A percentile compares a stretch with the other conserved stretches of the same genome.
Conservation (phyloP, 1,140 invertebrate genomes). For the Atopsyche davidsoni region DNA sequence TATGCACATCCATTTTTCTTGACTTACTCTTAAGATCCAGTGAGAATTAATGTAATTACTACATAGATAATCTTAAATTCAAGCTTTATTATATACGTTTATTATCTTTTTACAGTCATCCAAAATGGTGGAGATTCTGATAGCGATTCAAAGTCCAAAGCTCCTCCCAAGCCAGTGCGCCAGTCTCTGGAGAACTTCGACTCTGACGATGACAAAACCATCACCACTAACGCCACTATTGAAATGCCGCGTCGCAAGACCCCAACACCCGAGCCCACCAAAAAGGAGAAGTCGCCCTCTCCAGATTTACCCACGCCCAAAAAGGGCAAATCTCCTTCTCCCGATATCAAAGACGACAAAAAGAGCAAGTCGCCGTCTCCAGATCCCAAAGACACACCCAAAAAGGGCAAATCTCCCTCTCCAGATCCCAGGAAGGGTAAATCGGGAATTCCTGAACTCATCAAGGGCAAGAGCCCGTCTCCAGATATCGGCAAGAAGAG, state of each 20-base stretch:
- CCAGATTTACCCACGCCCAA: neutral
- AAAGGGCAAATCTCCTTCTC: constrained; percentile 5
- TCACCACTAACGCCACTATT: constrained; percentile 34
- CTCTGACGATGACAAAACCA: constrained; percentile 47
- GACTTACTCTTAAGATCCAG: too few relatives aligned
- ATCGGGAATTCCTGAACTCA: neutral
- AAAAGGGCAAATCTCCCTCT: constrained; percentile 7
- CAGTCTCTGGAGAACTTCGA: constrained; percentile 46
- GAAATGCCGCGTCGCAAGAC: constrained; percentile 32
- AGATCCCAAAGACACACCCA: constrained; percentile 1
- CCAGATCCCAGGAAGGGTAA: constrained; percentile 9
- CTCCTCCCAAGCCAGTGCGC: constrained; percentile 15
- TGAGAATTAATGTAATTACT: neutral
- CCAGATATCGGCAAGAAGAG: constrained; percentile 1
- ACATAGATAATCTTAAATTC: neutral
- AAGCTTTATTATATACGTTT: neutral
- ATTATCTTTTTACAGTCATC: constrained; percentile 23
- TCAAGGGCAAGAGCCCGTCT: neutral
- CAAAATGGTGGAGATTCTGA: constrained; percentile 39
- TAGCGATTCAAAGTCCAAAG: constrained; percentile 39
- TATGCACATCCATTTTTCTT: too few relatives aligned
- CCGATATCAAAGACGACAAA: neutral
- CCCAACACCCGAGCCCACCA: constrained; percentile 36
- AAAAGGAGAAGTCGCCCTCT: neutral
- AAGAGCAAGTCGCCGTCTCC: constrained; percentile 2